Percentiles rank a stretch among this genome's conserved stretches.
phyloP scores from a whole-genome alignment of 2,888 invertebrate genomes.

The Lottia scabra region DNA sequence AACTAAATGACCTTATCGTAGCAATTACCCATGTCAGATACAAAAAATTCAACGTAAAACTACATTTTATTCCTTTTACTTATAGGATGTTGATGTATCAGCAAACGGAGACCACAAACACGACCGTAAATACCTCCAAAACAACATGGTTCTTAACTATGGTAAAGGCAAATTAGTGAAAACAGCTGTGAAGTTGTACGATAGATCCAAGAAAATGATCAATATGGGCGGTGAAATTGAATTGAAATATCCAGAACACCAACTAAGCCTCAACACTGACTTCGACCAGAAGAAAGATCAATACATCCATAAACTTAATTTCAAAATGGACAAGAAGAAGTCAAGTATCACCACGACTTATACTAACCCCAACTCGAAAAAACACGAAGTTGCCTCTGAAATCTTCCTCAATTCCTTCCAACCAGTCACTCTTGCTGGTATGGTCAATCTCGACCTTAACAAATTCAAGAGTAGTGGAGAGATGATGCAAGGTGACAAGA shows the following conservation, averaged over 20 bases:
- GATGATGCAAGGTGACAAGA: slow-evolving; percentile 24
- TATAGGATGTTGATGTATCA: too few species aligned
- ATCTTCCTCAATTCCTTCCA: neutral
- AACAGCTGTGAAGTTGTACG: slow-evolving; percentile 27
- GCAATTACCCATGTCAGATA: too few species aligned
- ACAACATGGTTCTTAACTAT: slow-evolving; percentile 13
- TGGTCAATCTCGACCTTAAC: neutral
- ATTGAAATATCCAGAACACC: slow-evolving; percentile 23
- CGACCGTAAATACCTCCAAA: slow-evolving; percentile 23
- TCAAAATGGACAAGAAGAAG: slow-evolving; percentile 5
- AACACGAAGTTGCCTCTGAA: neutral
- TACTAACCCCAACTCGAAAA: neutral
- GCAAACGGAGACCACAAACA: slow-evolving; percentile 37
- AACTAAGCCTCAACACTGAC: neutral
- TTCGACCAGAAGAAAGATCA: slow-evolving; percentile 4
- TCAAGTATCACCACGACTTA: neutral
- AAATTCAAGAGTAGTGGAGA: slow-evolving; percentile 25
- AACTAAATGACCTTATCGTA: too few species aligned
- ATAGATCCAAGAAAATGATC: slow-evolving; percentile 22
- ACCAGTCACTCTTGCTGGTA: neutral
- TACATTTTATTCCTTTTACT: too few species aligned
- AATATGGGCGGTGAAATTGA: slow-evolving; percentile 30
- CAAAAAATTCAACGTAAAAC: too few species aligned
- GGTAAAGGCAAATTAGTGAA: slow-evolving; percentile 21
- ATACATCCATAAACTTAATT: neutral